phyloP scores from a whole-genome alignment of 2,113 vertebrate genomes.

The Caretta caretta region DNA sequence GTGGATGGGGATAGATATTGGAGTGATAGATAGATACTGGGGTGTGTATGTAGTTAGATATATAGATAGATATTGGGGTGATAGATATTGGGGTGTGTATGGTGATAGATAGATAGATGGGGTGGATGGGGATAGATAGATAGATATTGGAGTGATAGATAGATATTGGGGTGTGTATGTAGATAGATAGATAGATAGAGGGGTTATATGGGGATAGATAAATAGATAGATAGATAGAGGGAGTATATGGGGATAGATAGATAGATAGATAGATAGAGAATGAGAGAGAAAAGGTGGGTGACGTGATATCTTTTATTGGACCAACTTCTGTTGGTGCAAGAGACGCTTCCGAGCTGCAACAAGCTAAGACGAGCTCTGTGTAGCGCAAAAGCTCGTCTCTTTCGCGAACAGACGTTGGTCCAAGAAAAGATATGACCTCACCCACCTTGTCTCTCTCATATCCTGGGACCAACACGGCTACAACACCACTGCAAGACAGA shows the following conservation, averaged over 20 bases:
- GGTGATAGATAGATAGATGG: not conserved
- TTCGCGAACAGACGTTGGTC: not conserved
- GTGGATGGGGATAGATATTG: too few relatives aligned
- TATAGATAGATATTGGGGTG: too few relatives aligned
- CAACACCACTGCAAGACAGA: not conserved
- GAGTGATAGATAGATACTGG: not conserved
- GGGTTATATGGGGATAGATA: not conserved
- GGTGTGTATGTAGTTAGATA: too few relatives aligned
- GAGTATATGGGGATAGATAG: too few relatives aligned
- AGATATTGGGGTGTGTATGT: too few relatives aligned
- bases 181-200: not conserved
- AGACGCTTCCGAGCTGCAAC: not conserved
- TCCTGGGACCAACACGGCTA: not conserved
- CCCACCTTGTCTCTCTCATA: not conserved
- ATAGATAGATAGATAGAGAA: not conserved
- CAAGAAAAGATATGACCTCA: not conserved
- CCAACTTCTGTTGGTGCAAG: not conserved
- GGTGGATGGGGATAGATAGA: not conserved
- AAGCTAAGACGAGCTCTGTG: not conserved
- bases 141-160: not conserved
- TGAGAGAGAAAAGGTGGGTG: not conserved
- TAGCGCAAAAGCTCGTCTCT: not conserved
- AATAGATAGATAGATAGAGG: not conserved
- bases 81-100: too few relatives aligned
- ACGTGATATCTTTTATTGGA: not conserved